A percentile compares a stretch with the other conserved stretches of the same genome.
phyloP scores from a whole-genome alignment of 2,113 vertebrate species.

The Sminthopsis crassicaudata region DNA sequence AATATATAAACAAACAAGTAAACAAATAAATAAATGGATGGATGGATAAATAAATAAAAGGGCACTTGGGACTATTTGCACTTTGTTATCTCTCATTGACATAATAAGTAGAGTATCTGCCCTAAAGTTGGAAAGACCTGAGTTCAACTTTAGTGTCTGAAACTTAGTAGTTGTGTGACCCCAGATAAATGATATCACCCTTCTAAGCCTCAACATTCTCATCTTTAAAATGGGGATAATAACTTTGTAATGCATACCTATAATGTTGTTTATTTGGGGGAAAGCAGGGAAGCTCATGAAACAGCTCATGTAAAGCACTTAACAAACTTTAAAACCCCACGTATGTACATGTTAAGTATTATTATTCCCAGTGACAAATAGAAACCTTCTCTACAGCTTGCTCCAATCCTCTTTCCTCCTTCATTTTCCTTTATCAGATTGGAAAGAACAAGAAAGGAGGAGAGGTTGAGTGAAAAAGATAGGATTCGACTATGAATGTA shows the following conservation, averaged over 20 bases:
- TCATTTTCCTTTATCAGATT: not conserved
- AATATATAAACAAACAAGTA: too few species aligned
- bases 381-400: not conserved
- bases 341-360: not conserved
- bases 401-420: not conserved
- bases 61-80: not conserved
- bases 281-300: not conserved
- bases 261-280: not conserved
- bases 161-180: not conserved
- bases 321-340: not conserved
- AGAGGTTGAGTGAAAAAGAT: not conserved
- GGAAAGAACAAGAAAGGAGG: not conserved
- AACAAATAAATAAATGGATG: too few species aligned
- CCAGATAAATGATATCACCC: not conserved
- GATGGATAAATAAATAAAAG: too few species aligned
- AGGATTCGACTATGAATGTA: not conserved
- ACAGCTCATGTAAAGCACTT: not conserved
- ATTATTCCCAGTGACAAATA: not conserved
- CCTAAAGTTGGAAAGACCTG: not conserved
- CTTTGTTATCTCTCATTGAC: not conserved
- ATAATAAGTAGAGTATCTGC: too few species aligned
- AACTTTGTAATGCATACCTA: not conserved
- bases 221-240: not conserved
- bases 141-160: not conserved
- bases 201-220: not conserved